phyloP scores from a whole-genome alignment of 2,113 vertebrate genomes.

The Fregata magnificens region DNA sequence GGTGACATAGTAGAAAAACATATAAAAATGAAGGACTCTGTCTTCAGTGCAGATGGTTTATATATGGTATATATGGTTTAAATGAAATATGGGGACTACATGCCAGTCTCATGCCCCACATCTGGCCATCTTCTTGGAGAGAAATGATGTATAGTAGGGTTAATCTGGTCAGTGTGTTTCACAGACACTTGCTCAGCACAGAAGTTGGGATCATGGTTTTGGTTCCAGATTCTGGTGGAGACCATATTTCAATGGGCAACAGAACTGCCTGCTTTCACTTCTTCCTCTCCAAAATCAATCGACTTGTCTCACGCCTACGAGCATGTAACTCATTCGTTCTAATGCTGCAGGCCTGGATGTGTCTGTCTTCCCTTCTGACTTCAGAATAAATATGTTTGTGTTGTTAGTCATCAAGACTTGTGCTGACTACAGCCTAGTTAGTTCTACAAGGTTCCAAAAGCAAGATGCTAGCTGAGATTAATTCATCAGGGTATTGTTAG shows the following conservation, averaged over 20 bases:
- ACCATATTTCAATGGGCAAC: background rate
- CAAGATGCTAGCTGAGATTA: background rate
- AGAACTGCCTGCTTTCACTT: background rate
- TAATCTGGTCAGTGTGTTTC: background rate
- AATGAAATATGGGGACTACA: rapidly evolving
- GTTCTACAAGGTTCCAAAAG: background rate
- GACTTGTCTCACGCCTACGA: background rate
- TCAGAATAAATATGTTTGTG: background rate
- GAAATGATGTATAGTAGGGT: background rate
- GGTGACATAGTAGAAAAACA: background rate
- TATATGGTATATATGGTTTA: background rate
- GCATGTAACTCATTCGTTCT: background rate
- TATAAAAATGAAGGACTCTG: background rate
- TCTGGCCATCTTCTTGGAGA: background rate
- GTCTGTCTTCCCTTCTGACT: background rate
- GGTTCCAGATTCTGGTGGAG: background rate
- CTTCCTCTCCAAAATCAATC: background rate
- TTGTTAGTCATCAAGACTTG: background rate
- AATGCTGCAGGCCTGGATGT: background rate
- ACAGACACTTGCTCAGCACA: background rate
- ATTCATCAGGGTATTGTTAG: background rate
- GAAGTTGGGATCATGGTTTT: background rate
- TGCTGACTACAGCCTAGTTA: background rate
- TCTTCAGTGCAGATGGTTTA: background rate
- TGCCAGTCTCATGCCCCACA: background rate